Conservation (phyloP, 1,140 invertebrate species). For the Pseudomyrmex flavicornis region DNA sequence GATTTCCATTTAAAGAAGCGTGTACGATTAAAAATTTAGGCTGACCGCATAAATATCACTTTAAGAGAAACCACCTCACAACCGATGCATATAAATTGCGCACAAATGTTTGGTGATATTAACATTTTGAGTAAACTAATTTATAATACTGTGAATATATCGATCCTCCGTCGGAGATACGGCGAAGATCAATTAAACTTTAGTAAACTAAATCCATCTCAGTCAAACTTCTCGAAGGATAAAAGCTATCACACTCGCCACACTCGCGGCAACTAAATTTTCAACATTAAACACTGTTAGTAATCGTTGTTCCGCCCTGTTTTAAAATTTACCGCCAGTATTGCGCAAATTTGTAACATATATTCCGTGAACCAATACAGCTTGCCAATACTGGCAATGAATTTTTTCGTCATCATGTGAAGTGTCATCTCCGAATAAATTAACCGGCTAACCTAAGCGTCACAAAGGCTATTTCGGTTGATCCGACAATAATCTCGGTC, state of each 20-base stretch:
- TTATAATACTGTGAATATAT: constrained; percentile 40
- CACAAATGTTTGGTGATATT: not conserved
- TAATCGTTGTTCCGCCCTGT: no score
- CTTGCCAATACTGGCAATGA: no score
- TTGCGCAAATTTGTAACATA: no score
- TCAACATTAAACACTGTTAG: no score
- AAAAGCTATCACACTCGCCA: constrained; percentile 8
- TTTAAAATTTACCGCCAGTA: no score
- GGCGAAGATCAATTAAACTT: constrained; percentile 40
- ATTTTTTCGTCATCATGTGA: no score
- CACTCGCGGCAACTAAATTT: not conserved
- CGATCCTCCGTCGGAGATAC: not conserved
- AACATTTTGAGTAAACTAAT: constrained; percentile 47
- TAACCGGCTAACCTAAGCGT: no score
- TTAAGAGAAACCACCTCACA: not conserved
- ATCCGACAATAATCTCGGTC: no score
- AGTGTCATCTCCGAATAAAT: no score
- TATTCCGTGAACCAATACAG: no score
- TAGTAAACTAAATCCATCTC: constrained; percentile 39
- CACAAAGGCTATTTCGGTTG: no score
- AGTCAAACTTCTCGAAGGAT: constrained; percentile 6
- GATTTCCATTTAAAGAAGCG: no score
- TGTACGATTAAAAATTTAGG: not conserved
- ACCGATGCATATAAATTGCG: constrained; percentile 1
- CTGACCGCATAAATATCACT: constrained; percentile 3